phyloP scores from a whole-genome alignment of 2,113 vertebrate species.

The Corythornis vintsioides region DNA sequence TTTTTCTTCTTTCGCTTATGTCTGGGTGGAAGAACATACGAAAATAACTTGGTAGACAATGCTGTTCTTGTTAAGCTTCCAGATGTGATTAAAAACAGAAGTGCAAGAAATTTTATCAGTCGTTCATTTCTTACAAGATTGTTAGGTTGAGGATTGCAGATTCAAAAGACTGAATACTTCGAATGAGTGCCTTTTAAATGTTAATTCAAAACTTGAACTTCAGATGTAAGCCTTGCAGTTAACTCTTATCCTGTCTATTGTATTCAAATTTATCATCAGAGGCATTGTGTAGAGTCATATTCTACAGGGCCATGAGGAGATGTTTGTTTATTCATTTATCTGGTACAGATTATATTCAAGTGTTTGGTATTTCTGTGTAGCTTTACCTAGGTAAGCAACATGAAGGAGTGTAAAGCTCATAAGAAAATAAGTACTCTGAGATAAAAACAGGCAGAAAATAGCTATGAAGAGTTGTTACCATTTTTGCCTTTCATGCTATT shows the following conservation, averaged over 20 bases:
- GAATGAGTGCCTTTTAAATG: neutral
- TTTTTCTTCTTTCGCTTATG: neutral
- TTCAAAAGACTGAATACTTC: neutral
- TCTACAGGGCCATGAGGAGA: neutral
- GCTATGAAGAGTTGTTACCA: neutral
- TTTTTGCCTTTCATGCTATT: conserved; percentile 8
- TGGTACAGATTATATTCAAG: neutral
- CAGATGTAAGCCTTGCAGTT: neutral
- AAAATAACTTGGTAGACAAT: neutral
- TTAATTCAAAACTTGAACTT: neutral
- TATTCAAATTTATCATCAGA: neutral
- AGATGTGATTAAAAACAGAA: neutral
- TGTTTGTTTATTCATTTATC: neutral
- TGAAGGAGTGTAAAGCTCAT: neutral
- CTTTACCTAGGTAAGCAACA: conserved; percentile 29
- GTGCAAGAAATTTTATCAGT: neutral
- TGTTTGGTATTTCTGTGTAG: neutral
- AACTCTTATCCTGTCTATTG: neutral
- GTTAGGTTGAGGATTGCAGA: neutral
- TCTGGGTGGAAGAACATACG: neutral
- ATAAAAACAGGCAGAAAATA: neutral
- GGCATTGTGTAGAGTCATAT: neutral
- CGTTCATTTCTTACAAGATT: neutral
- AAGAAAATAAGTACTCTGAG: neutral
- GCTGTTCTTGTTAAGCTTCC: neutral